A percentile compares a stretch with the other conserved stretches of the same genome.
phyloP scores from a whole-genome alignment of 2,888 invertebrate genomes.

The Pristionchus fissidentatus region DNA sequence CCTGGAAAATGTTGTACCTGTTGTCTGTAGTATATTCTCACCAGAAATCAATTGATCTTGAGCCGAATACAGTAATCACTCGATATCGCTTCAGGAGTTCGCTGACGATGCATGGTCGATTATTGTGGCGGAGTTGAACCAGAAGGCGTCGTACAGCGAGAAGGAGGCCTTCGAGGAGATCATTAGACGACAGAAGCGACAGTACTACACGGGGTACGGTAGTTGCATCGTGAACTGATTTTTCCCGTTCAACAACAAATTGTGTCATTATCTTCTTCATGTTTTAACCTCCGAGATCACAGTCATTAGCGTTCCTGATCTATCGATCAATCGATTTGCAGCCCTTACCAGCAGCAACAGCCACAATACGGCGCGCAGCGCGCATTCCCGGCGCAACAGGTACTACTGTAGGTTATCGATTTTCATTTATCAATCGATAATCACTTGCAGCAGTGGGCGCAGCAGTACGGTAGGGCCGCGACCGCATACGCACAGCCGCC shows the following conservation, averaged over 20 bases:
- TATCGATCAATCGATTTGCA: background rate
- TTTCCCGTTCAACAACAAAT: too few relatives aligned
- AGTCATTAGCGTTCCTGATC: too few relatives aligned
- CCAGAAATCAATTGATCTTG: too few relatives aligned
- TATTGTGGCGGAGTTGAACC: background rate
- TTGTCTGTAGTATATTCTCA: too few relatives aligned
- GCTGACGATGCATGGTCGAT: constrained; percentile 40
- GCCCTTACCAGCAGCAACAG: constrained; percentile 28
- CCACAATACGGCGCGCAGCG: background rate
- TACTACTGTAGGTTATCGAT: background rate
- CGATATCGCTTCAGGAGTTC: background rate
- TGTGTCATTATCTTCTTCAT: too few relatives aligned
- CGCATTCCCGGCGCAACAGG: background rate
- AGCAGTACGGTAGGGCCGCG: constrained; percentile 7
- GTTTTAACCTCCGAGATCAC: too few relatives aligned
- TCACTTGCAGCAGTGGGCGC: constrained; percentile 10
- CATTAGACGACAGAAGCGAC: background rate
- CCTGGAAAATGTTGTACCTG: too few relatives aligned
- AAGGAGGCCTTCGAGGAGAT: background rate
- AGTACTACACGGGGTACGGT: constrained; percentile 27
- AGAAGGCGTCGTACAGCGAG: background rate
- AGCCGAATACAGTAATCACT: background rate
- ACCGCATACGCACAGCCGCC: background rate
- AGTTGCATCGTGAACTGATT: background rate
- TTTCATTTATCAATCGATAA: background rate